Percentiles rank a stretch among this genome's conserved stretches.
phyloP scores from a whole-genome alignment of 2,113 vertebrate genomes.

The Perca flavescens region DNA sequence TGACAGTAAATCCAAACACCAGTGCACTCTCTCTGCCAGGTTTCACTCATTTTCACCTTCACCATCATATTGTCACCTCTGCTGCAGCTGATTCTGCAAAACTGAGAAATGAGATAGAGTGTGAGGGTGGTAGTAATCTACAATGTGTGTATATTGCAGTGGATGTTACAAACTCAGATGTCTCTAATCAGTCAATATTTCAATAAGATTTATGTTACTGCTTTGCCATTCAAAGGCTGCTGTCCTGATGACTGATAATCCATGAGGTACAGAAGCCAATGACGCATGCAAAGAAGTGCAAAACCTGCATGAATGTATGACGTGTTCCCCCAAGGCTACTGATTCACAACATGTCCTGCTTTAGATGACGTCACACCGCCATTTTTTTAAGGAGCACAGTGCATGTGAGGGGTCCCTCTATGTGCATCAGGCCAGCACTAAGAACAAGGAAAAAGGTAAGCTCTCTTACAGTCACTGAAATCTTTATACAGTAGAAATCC shows the following conservation, averaged over 20 bases:
- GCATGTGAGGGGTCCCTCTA: conserved; percentile 2
- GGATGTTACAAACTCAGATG: conserved; percentile 35
- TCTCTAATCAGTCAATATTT: conserved; percentile 45
- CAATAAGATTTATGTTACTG: conserved; percentile 37
- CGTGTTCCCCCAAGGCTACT: conserved; percentile 34
- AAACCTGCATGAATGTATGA: conserved; percentile 26
- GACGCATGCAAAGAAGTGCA: conserved; percentile 29
- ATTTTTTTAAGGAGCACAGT: conserved; percentile 3
- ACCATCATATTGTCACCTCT: conserved; percentile 61
- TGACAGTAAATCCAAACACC: conserved; percentile 39
- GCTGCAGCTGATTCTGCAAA: conserved; percentile 71
- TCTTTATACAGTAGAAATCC: conserved; percentile 11
- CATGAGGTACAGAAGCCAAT: conserved; percentile 22
- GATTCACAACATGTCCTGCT: conserved; percentile 20
- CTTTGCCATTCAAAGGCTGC: conserved; percentile 36
- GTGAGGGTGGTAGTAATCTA: background rate
- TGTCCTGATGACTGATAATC: conserved; percentile 49
- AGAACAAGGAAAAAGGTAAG: conserved; percentile 8
- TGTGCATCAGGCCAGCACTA: conserved; percentile 7
- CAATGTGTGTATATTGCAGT: background rate
- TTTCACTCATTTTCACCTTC: conserved; percentile 65
- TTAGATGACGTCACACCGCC: conserved; percentile 20
- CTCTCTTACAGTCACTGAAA: background rate
- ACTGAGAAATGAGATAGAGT: conserved; percentile 41
- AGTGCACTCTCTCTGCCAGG: conserved; percentile 9